Base-by-base conservation (phyloP, 2,888 invertebrate genomes). In the Epistrophe grossulariae region DNA sequence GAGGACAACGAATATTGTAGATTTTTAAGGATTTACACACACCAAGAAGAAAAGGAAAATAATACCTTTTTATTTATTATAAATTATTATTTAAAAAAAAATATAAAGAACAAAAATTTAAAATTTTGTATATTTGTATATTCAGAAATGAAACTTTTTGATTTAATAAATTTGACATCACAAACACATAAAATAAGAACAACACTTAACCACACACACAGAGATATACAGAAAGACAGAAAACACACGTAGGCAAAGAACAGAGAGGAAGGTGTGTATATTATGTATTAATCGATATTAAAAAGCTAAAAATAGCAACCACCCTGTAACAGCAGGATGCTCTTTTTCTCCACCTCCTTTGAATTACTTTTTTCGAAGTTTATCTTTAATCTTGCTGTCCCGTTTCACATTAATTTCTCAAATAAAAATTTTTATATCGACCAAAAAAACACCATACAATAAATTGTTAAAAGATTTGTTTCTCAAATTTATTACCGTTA, bases 261-360 rank as follows among this genome's bases (percentile, higher is more conserved):
- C 70, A 55, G 40, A 70, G 52, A 70, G 19, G 10, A 77, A 62
- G 55, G 57, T 57, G 81, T 70, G 78, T 87, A 70, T 87, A 87
- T 87, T 82, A 79, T 87, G 76, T 87, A 87, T 82, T 87, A 87
- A 87, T 87, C 87, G 87, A 87, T 87, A 83, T 57, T 68, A 50
- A 62, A 68, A 72, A 28, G 79, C 87, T 83, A 87, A 87, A 87
- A 87, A 87, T 87, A 87, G 83, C 72, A 87, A 76, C 79, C 83
- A 87, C 87, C 87, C 87, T 82, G 85, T 85, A 74, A 57, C 62
- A 78, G 83, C 79, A 87, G 79, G 87, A 87, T 87, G 87, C 76
- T 82, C 83, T 76, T 87, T 85, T 87, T 72, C 50, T 35, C 55
- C 35, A 73, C 66, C 64, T 72, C 52, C 71, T 71, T 66, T 70